Percentiles rank a stretch among this genome's conserved stretches.
phyloP scores from a whole-genome alignment of 2,113 vertebrate genomes.

The Callorhinus ursinus region DNA sequence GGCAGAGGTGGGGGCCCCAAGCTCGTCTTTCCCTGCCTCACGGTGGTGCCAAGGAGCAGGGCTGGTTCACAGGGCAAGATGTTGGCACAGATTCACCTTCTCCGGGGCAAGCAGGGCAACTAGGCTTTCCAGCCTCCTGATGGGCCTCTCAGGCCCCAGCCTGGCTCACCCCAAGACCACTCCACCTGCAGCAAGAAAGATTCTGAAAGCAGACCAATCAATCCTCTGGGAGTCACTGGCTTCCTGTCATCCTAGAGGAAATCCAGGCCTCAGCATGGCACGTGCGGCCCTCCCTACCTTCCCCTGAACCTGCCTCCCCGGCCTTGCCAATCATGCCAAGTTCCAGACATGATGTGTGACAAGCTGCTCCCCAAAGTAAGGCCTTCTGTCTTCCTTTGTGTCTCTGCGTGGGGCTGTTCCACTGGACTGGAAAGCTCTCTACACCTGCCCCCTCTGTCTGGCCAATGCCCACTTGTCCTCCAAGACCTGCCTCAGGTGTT shows the following conservation, averaged over 20 bases:
- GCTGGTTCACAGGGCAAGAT: not conserved
- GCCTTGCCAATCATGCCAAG: not conserved
- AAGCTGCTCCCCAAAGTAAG: not conserved
- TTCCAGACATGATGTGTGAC: not conserved
- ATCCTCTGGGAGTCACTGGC: not conserved
- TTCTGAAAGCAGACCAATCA: not conserved
- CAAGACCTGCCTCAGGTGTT: not conserved
- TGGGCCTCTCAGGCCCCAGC: not conserved
- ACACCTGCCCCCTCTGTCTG: not conserved
- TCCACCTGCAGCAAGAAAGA: not conserved
- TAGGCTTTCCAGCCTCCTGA: not conserved
- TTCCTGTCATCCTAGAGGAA: not conserved
- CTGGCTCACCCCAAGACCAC: not conserved
- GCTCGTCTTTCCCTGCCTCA: no score
- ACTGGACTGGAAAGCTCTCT: not conserved
- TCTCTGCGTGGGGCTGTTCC: not conserved
- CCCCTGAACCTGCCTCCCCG: not conserved
- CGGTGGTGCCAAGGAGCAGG: not conserved
- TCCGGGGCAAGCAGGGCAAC: not conserved
- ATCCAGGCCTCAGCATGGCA: not conserved
- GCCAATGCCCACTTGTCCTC: not conserved
- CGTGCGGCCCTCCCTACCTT: fast-evolving
- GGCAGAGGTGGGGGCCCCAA: not conserved
- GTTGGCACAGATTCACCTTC: not conserved
- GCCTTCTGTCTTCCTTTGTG: not conserved